These are phyloP conservation scores for Malacoctenus gilli DNA, from an alignment of 2,797 vertebrate species.

Conservation along the genomic window DNA sequence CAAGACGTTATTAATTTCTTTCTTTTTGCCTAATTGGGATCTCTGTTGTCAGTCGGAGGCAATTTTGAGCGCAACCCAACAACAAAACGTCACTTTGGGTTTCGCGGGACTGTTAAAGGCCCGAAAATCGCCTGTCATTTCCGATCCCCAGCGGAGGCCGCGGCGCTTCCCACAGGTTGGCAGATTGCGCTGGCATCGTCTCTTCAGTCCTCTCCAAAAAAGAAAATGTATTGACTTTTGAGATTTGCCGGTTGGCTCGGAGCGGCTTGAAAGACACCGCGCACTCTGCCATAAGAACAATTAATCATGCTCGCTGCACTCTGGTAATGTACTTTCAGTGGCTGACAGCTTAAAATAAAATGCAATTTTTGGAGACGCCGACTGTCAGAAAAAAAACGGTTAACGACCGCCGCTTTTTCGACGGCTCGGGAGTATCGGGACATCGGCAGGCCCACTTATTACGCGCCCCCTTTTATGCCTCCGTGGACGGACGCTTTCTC, in stretches of 20 bases:
- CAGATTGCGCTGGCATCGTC: slow-evolving; percentile 19
- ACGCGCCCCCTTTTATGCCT: not conserved
- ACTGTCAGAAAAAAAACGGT: no score
- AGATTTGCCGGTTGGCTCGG: slow-evolving; percentile 2
- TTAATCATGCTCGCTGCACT: slow-evolving; percentile 13
- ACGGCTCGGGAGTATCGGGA: not conserved
- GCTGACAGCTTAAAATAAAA: slow-evolving; percentile 15
- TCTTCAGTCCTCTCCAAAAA: slow-evolving; percentile 1
- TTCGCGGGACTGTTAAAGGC: not conserved
- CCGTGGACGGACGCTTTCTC: not conserved
- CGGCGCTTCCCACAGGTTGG: slow-evolving; percentile 12
- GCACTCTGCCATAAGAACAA: not conserved
- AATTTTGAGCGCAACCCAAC: not conserved
- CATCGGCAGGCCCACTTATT: not conserved
- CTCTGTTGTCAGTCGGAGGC: not conserved
- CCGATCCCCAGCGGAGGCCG: not conserved
- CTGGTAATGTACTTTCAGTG: not conserved
- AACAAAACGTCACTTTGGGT: not conserved
- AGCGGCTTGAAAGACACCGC: not conserved
- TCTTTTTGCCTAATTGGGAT: not conserved
- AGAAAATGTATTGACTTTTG: not conserved
- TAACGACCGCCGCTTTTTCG: not conserved
- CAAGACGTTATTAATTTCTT: no score
- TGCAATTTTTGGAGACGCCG: not conserved
- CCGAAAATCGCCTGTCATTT: not conserved